Percentiles rank a stretch among this genome's conserved stretches.
Evolutionary conservation across 37 sponge, comb jelly and placozoan species (phyloP).

Genomic region (Haliclona indistincta): DNA sequence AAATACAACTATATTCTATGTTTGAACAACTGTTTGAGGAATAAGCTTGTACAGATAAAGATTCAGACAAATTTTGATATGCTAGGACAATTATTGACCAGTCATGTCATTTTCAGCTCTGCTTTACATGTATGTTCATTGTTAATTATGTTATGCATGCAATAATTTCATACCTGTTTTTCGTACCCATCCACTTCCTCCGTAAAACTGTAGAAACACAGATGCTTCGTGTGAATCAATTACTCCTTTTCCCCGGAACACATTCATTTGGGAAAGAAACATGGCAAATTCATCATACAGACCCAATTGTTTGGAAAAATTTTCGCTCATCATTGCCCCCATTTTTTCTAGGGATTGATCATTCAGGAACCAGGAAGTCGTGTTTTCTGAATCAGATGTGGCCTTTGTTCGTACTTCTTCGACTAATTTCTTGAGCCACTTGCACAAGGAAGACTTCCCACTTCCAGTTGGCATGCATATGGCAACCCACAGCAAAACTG

Average conservation of each 20-base stretch:
- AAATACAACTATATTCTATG: too few relatives aligned
- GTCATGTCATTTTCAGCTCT: too few relatives aligned
- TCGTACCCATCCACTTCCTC: constrained; percentile 10
- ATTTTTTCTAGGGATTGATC: constrained; percentile 39
- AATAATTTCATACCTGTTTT: constrained; percentile 14
- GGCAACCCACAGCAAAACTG: constrained; percentile 36
- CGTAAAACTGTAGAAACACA: constrained; percentile 39
- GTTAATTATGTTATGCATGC: neutral
- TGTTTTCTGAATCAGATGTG: neutral
- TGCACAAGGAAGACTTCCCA: constrained; percentile 29
- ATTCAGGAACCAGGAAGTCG: constrained; percentile 12
- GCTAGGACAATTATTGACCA: too few relatives aligned
- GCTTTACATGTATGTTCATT: too few relatives aligned
- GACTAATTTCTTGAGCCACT: constrained; percentile 6
- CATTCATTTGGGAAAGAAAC: constrained; percentile 26
- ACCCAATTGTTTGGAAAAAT: constrained; percentile 19
- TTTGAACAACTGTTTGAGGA: too few relatives aligned
- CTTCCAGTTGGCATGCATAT: constrained; percentile 47
- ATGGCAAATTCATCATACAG: constrained; percentile 43
- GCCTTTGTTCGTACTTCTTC: neutral
- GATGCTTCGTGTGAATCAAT: constrained; percentile 12
- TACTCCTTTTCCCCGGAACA: constrained; percentile 25
- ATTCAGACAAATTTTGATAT: too few relatives aligned
- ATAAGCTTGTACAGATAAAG: too few relatives aligned
- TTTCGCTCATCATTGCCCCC: constrained; percentile 26